phyloP scores from a whole-genome alignment of 1,140 invertebrate genomes.

The Dendrolimus punctatus region DNA sequence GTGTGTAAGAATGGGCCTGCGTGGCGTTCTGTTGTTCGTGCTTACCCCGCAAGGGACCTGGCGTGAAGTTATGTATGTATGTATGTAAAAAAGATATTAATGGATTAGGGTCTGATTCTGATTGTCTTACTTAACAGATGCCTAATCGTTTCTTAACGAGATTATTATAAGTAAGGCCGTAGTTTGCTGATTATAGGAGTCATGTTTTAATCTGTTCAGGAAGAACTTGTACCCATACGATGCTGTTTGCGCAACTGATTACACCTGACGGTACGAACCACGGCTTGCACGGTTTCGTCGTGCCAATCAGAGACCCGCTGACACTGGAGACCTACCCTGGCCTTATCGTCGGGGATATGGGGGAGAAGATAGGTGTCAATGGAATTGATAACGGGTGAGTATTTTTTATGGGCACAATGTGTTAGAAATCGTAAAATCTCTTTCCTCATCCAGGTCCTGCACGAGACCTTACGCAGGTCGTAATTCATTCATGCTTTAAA shows the following conservation, averaged over 20 bases:
- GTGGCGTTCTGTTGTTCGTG: too few species aligned
- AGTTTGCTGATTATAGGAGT: not conserved
- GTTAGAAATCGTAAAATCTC: not conserved
- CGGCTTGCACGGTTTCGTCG: conserved; percentile 86
- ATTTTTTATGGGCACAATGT: not conserved
- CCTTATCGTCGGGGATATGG: conserved; percentile 86
- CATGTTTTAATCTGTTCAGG: conserved; percentile 66
- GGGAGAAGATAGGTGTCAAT: conserved; percentile 87
- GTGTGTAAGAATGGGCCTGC: too few species aligned
- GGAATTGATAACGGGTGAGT: conserved; percentile 87
- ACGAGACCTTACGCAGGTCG: too few species aligned
- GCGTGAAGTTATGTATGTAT: too few species aligned
- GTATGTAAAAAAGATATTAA: too few species aligned
- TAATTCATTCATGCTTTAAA: too few species aligned
- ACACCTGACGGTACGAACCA: conserved; percentile 84
- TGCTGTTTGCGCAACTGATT: conserved; percentile 91
- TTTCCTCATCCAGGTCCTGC: too few species aligned
- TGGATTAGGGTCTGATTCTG: too few species aligned
- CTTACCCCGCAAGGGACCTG: too few species aligned
- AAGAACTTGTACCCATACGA: conserved; percentile 88
- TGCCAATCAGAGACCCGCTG: conserved; percentile 82
- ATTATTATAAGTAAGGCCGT: too few species aligned
- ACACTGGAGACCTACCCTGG: conserved; percentile 82
- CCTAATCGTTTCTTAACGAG: too few species aligned
- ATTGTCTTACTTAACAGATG: too few species aligned